These are phyloP conservation scores for Bombylius major DNA, from an alignment of 2,888 invertebrate genomes.

Conservation along the genomic window DNA sequence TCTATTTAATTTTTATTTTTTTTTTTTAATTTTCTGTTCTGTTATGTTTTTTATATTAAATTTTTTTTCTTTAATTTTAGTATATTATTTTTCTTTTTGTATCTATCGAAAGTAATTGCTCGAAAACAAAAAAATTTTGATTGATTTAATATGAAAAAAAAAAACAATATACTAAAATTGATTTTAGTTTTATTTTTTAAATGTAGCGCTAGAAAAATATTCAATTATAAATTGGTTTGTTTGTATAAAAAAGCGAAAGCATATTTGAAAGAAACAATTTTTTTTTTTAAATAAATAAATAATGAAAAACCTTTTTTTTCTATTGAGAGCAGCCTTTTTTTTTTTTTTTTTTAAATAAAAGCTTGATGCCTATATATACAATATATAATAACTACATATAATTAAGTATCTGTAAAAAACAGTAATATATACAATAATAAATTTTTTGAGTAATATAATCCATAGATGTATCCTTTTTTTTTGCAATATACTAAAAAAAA, in stretches of 20 bases:
- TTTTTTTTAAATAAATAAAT: no score
- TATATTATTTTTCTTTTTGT: no score
- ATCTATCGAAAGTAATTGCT: no score
- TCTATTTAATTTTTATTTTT: neutral
- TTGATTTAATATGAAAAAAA: no score
- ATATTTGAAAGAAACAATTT: constrained; percentile 8
- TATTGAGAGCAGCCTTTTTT: constrained; percentile 4
- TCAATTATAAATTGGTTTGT: constrained; percentile 10
- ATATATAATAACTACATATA: neutral
- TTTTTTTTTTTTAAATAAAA: no score
- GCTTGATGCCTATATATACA: neutral
- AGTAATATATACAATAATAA: no score
- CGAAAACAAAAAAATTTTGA: no score
- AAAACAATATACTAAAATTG: no score
- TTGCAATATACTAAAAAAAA: neutral
- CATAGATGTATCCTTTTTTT: neutral
- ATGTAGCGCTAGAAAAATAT: constrained; percentile 8
- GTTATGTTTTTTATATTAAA: no score
- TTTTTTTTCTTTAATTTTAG: no score
- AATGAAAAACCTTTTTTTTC: neutral
- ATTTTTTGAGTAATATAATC: no score
- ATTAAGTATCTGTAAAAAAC: neutral
- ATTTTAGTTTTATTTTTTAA: neutral
- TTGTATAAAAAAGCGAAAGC: constrained; percentile 7
- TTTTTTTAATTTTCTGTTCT: neutral